phyloP scores from a whole-genome alignment of 35 echinoderm and acorn worm species.

The Apostichopus japonicus region DNA sequence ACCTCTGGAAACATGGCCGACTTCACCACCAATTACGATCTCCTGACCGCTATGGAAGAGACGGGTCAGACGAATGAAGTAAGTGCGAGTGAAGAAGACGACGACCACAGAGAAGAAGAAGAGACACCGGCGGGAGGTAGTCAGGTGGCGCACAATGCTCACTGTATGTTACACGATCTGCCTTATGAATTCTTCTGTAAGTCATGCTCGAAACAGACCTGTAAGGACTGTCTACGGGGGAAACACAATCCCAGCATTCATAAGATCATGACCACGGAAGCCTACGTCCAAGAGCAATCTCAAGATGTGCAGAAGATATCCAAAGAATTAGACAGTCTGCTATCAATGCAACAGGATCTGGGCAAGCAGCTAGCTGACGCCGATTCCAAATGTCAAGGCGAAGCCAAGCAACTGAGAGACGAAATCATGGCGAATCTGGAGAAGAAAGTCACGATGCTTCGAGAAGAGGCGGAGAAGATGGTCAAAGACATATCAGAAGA shows the following conservation, averaged over 20 bases:
- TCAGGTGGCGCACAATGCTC: neutral
- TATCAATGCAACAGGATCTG: neutral
- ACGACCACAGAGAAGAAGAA: neutral
- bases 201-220: neutral
- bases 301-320: neutral
- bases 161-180: neutral
- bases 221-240: constrained; percentile 13
- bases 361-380: neutral
- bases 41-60: neutral
- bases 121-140: neutral
- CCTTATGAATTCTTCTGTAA: constrained; percentile 28
- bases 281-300: neutral
- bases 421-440: constrained; percentile 13
- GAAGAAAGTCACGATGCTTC: neutral
- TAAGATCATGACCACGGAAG: neutral
- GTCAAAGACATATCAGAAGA: neutral
- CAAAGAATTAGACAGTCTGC: neutral
- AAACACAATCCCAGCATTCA: constrained; percentile 30
- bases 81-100: neutral
- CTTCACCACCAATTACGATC: constrained; percentile 34
- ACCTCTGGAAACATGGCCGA: neutral
- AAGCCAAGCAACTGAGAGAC: constrained; percentile 4
- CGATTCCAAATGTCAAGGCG: neutral
- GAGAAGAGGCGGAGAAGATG: neutral
- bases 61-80: no score